Conservation (phyloP, 1,140 invertebrate genomes). For the Rhagoletis pomonella region DNA sequence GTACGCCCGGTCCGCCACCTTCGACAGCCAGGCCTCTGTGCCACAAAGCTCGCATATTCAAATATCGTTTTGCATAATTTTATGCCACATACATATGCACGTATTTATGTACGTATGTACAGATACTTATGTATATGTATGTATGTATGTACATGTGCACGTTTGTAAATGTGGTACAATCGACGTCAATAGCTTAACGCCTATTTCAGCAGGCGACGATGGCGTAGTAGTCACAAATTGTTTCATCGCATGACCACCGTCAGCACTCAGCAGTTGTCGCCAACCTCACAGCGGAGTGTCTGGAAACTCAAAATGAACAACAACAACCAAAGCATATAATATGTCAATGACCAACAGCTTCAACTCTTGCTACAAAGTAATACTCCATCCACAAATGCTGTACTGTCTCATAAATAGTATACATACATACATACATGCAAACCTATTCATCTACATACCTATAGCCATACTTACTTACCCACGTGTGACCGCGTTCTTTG, state of each 20-base stretch:
- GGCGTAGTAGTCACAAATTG: no score
- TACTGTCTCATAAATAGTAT: background rate
- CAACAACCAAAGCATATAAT: background rate
- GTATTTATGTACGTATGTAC: no score
- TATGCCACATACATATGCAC: no score
- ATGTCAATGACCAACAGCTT: slow-evolving; percentile 12
- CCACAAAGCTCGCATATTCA: no score
- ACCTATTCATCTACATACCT: no score
- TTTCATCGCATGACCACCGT: no score
- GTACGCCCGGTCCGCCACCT: no score
- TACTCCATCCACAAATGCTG: background rate
- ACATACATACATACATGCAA: no score
- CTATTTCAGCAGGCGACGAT: no score
- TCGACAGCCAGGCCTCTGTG: no score
- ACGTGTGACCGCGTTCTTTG: background rate
- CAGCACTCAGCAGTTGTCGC: background rate
- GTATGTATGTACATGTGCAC: background rate
- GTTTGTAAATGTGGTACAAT: background rate
- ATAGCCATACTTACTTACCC: no score
- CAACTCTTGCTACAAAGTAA: background rate
- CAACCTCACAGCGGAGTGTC: background rate
- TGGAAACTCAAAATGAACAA: background rate
- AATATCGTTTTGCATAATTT: no score
- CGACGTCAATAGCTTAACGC: background rate
- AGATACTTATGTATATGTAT: background rate